Base-by-base conservation (phyloP, 1,140 invertebrate genomes). In the Halictus rubicundus region DNA sequence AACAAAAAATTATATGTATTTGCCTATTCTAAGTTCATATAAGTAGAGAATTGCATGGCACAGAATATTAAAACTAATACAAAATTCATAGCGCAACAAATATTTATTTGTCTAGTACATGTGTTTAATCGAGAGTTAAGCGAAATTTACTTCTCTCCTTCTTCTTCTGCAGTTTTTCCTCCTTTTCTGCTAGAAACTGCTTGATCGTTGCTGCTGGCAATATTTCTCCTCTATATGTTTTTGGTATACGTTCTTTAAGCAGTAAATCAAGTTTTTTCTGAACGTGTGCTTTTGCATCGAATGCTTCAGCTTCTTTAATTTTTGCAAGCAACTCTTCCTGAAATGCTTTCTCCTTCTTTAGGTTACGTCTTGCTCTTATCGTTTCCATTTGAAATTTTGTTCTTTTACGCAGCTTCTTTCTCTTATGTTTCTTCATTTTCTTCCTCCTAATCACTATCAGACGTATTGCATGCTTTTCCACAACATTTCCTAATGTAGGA, bases 351-450 rank as follows among this genome's bases (percentile, higher is more conserved):
- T 98, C 97, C 88, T 96, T 97, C 66, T 93, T 93, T 65, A 96
- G 91, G 84, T 95, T 95, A 74, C 96, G 94, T 25, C 94, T 95
- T 87, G 96, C 94, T 78, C 94, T 94, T 39, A 95, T 92, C 89
- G 96, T 97, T n/a, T 94, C 94, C 94, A 95, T 96, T 63, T 94
- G 93, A 92, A 95, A 96, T 86, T 95, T 96, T 96, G 97, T 97
- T 78, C 92, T 95, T 88, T 96, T 97, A 73, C 96, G 94, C 39
- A 97, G 90, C 91, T 98, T 98, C 87, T 89, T 96, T 60, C 96
- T 93, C 89, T 98, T 97, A 87, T 98, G 97, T 87, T 96, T 97
- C 88, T 96, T 97, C 96, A 98, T 98, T 92, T 98, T 98, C 54
- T 94, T 95, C 63, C 95, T 93, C 59, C 97, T 94, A 63, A 98